Evolutionary conservation across 2,888 invertebrate species (phyloP).

Genomic region (Drosophila neotestacea): DNA sequence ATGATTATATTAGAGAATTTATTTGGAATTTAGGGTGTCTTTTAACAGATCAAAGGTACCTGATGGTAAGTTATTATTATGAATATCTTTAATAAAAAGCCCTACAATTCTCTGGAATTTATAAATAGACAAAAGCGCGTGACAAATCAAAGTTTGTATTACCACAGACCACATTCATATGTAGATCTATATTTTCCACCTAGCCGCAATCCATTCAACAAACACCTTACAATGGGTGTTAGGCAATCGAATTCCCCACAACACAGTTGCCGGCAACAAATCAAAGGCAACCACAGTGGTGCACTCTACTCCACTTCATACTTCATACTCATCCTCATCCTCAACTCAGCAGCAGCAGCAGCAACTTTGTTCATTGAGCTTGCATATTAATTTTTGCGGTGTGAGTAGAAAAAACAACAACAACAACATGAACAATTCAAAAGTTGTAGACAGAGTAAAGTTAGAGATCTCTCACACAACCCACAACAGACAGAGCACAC

Average conservation of each 20-base stretch:
- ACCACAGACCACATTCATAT: constrained; percentile 4
- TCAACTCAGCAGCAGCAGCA: neutral
- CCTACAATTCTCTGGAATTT: neutral
- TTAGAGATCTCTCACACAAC: constrained; percentile 31
- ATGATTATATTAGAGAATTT: too few relatives aligned
- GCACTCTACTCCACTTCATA: constrained; percentile 25
- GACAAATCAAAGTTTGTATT: constrained; percentile 4
- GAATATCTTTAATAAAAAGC: neutral
- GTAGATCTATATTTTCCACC: constrained; percentile 7
- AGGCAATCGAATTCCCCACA: constrained; percentile 35
- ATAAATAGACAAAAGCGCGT: constrained; percentile 7
- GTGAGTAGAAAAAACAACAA: neutral
- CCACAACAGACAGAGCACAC: constrained; percentile 12
- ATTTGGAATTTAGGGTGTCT: too few relatives aligned
- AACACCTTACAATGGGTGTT: constrained; percentile 34
- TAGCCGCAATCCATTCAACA: neutral
- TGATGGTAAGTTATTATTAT: too few relatives aligned
- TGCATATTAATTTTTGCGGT: constrained; percentile 30
- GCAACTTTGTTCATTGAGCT: constrained; percentile 37
- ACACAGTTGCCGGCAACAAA: constrained; percentile 29
- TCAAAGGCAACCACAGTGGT: constrained; percentile 37
- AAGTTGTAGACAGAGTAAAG: neutral
- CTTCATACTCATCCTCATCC: constrained; percentile 11
- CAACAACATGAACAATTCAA: constrained; percentile 16
- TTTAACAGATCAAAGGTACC: too few relatives aligned